Percentiles rank a stretch among this genome's conserved stretches.
Evolutionary conservation across 2,113 vertebrate species (phyloP).

Genomic region (Psittacus erithacus): DNA sequence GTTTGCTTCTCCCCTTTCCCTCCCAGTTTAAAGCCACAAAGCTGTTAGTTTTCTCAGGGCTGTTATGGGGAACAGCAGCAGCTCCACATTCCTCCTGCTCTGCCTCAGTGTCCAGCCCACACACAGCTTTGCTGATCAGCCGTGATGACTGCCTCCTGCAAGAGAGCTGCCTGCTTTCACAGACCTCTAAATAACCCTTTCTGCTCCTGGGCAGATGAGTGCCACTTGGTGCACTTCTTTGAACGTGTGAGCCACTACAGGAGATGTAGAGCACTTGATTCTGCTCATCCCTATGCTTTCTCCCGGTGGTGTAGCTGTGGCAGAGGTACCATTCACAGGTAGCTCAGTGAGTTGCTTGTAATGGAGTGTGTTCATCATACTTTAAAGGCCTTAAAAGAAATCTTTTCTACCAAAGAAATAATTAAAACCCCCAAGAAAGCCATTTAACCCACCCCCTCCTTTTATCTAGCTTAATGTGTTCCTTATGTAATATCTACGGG

Average conservation of each 20-base stretch:
- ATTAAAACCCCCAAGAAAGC: background rate
- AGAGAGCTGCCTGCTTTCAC: background rate
- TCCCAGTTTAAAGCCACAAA: background rate
- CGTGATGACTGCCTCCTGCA: background rate
- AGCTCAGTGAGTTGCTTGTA: background rate
- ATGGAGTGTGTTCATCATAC: background rate
- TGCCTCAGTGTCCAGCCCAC: background rate
- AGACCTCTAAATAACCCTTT: background rate
- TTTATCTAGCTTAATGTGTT: background rate
- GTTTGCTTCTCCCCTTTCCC: background rate
- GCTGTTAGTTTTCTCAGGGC: background rate
- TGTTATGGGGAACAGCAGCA: background rate
- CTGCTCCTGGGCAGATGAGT: background rate
- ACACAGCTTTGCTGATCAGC: background rate
- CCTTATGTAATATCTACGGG: background rate
- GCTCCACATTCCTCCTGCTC: background rate
- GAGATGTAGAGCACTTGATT: background rate
- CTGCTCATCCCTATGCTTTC: background rate
- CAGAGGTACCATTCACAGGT: background rate
- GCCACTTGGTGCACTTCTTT: background rate
- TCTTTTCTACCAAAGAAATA: background rate
- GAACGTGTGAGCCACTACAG: background rate
- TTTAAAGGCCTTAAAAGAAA: background rate
- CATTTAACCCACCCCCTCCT: background rate
- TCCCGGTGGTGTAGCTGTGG: background rate